Conservation (phyloP, 2,113 vertebrate genomes). For the Colius striatus region DNA sequence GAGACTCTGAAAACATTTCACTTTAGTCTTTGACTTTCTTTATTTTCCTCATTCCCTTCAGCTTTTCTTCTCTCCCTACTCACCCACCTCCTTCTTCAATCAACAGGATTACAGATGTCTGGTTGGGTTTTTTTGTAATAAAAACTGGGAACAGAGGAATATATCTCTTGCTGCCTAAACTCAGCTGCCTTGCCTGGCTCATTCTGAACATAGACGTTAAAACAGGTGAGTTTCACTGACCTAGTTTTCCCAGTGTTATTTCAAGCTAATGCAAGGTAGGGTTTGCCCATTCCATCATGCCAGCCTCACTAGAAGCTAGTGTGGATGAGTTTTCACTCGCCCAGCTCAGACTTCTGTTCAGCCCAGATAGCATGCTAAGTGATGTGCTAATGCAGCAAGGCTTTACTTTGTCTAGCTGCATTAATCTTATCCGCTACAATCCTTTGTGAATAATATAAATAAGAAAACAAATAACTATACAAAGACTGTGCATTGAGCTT, state of each 20-base stretch:
- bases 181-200: background rate
- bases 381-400: background rate
- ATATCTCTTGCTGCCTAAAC: background rate
- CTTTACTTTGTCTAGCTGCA: constrained; percentile 31
- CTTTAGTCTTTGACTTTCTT: constrained; percentile 1
- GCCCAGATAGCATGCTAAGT: background rate
- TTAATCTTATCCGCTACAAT: background rate
- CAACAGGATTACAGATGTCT: background rate
- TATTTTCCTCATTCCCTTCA: background rate
- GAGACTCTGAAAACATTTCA: background rate
- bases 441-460: constrained; percentile 17
- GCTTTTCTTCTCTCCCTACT: background rate
- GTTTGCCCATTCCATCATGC: background rate
- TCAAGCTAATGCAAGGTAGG: background rate
- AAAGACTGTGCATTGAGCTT: background rate
- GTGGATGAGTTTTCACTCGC: background rate
- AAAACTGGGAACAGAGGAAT: background rate
- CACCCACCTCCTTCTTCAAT: background rate
- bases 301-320: background rate
- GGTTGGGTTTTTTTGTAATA: background rate
- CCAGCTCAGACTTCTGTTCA: background rate
- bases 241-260: background rate
- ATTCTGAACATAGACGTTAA: background rate
- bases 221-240: background rate
- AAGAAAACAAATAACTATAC: background rate